Base-by-base conservation (phyloP, 1,140 invertebrate species). In the Brachionus plicatilis region DNA sequence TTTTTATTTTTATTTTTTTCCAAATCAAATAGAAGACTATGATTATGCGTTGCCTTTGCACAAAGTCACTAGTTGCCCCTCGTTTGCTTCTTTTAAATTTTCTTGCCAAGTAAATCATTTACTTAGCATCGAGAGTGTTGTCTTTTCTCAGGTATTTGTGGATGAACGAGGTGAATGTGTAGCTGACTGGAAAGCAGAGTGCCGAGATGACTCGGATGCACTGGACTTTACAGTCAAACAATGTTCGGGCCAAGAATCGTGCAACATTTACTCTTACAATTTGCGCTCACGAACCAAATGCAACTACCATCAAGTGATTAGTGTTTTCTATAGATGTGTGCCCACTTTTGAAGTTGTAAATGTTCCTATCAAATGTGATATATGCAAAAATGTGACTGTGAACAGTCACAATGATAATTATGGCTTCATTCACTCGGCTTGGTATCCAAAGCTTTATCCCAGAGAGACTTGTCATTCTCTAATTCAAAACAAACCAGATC, bases 271-370 rank as follows among this genome's bases (percentile, higher is more conserved):
- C 14, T 82, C 79, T 5, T 82, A 82, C 27, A 43, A 82, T 43
- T 24, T 82, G n/a, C 50, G 79, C 12, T 82, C 79, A 66, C 20
- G 65, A 8, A 82, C 79, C 50, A 82, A 82, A 47, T 82, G 79
- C 43, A 82, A 47, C 24, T 82, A 45, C 60, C 79, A 82, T 82
- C 79, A 82, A 82, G 79, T 82, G 20, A 82, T 82, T 12, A 82
- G 79, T 47, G 65, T 82, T 24, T 68, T 60, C 9, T 82, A 65
- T 68, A 6, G 43, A 65, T 82, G 79, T 68, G 41, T 82, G 2
- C 79, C 79, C 7, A 82, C 79, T 45, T 82, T 60, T 41, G 53
- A 82, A 66, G 79, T 82, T 9, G 79, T 82, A 8, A 29, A 82
- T 41, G 79, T 82, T 9, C 79, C 79, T 9, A 65, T 82, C 14